These are phyloP conservation scores for Mormyrus proboscirostris DNA, from an alignment of 2,797 vertebrate genomes.

Conservation along the genomic window DNA sequence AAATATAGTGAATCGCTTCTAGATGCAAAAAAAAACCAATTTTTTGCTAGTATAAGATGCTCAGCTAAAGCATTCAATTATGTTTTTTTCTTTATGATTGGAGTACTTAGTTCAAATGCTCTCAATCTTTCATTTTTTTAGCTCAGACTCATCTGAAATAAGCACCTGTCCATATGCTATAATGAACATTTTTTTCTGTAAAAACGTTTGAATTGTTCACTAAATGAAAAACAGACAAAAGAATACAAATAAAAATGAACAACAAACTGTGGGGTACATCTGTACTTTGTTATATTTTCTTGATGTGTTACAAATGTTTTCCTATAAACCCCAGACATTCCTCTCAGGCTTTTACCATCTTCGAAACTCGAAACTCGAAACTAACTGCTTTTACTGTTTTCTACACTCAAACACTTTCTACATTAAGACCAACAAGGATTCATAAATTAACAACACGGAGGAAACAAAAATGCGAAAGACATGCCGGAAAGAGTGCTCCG, in stretches of 20 bases:
- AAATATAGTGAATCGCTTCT: neutral
- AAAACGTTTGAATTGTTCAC: neutral
- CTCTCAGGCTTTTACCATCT: neutral
- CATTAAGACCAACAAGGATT: neutral
- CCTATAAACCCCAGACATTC: neutral
- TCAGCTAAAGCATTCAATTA: neutral
- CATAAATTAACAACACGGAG: neutral
- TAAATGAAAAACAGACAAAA: neutral
- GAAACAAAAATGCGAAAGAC: neutral
- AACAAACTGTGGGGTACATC: neutral
- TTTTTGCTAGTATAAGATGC: neutral
- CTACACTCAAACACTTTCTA: neutral
- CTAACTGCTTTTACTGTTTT: neutral
- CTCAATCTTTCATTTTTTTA: neutral
- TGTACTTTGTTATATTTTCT: neutral
- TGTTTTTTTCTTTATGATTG: neutral
- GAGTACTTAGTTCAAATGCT: neutral
- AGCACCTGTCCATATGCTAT: neutral
- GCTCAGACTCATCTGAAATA: neutral
- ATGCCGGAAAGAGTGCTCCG: neutral
- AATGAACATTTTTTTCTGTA: neutral
- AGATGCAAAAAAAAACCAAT: neutral
- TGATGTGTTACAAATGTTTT: conserved; percentile 5
- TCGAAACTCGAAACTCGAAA: no score
- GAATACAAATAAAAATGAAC: neutral